A percentile compares a stretch with the other conserved stretches of the same genome.
phyloP scores from a whole-genome alignment of 2,888 invertebrate species.

The Dioctria linearis region DNA sequence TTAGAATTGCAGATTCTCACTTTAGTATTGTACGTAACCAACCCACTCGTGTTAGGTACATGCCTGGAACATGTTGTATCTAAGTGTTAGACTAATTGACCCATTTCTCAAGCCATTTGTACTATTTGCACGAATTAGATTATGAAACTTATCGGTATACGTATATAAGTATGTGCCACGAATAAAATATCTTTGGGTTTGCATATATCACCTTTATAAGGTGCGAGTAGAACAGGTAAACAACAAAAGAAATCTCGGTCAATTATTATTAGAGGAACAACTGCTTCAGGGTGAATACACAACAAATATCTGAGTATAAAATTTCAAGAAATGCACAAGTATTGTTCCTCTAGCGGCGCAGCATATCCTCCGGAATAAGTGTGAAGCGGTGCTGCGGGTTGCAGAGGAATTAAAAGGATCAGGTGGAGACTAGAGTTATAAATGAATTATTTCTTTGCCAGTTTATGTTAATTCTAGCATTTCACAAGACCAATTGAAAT shows the following conservation, averaged over 20 bases:
- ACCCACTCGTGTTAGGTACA: background rate
- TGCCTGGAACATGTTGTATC: slow-evolving; percentile 6
- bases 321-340: slow-evolving; percentile 16
- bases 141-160: background rate
- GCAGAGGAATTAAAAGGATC: background rate
- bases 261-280: too few relatives aligned
- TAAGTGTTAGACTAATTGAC: background rate
- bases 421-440: slow-evolving; percentile 8
- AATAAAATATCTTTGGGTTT: background rate
- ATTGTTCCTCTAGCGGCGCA: background rate
- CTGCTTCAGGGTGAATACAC: background rate
- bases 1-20: slow-evolving; percentile 29
- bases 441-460: slow-evolving; percentile 49
- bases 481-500: slow-evolving; percentile 52
- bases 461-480: slow-evolving; percentile 51
- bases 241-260: too few relatives aligned
- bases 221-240: too few relatives aligned
- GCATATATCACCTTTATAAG: too few relatives aligned
- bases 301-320: background rate
- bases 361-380: background rate
- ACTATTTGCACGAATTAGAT: background rate
- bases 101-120: background rate
- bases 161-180: slow-evolving; percentile 7
- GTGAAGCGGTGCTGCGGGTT: background rate
- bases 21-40: background rate